phyloP scores from a whole-genome alignment of 2,113 vertebrate genomes.

The Synchiropus splendidus region DNA sequence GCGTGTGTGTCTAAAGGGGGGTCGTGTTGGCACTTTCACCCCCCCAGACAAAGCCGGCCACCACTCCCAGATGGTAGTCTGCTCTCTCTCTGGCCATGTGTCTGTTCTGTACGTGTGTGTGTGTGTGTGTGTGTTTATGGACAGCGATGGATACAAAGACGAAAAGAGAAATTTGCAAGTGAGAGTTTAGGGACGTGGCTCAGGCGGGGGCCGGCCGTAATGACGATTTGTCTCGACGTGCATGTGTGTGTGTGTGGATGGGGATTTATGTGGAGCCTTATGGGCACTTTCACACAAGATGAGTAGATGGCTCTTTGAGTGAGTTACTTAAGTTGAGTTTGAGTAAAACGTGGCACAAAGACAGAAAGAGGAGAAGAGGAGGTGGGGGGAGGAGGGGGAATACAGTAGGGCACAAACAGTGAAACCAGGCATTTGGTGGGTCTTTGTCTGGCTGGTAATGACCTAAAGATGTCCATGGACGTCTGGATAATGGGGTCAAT shows the following conservation, averaged over 20 bases:
- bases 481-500: conserved; percentile 44
- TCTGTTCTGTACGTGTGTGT: conserved; percentile 41
- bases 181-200: conserved; percentile 23
- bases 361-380: conserved; percentile 9
- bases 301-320: conserved; percentile 21
- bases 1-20: conserved; percentile 26
- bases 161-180: conserved; percentile 27
- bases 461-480: conserved; percentile 32
- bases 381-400: conserved; percentile 1
- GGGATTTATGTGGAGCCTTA: background rate
- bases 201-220: conserved; percentile 1
- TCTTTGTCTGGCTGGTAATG: conserved; percentile 33
- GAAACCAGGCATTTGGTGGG: conserved; percentile 10
- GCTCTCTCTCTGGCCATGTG: conserved; percentile 64
- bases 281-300: background rate
- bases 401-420: background rate
- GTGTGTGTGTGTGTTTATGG: conserved; percentile 33
- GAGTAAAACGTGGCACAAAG: no score
- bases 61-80: conserved; percentile 66
- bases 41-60: conserved; percentile 61
- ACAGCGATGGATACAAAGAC: conserved; percentile 32
- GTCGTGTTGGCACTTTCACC: conserved; percentile 40
- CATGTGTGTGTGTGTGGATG: background rate
- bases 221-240: background rate
- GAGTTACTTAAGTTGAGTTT: no score